These are phyloP conservation scores for Noctua janthina DNA, from an alignment of 2,888 invertebrate genomes.

Conservation along the genomic window DNA sequence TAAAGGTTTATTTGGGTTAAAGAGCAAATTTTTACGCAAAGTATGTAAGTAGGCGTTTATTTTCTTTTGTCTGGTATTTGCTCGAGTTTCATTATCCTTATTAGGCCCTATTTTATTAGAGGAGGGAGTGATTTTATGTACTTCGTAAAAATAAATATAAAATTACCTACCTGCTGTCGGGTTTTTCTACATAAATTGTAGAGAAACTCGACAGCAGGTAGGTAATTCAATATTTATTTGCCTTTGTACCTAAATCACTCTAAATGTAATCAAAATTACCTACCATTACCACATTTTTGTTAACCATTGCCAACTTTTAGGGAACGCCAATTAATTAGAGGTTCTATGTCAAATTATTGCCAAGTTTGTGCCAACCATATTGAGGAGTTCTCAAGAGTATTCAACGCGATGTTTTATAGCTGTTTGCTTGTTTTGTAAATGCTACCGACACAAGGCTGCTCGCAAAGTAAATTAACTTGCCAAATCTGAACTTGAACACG, in stretches of 20 bases:
- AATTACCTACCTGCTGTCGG: background rate
- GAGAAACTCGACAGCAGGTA: too few relatives aligned
- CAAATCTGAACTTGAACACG: slow-evolving; percentile 64
- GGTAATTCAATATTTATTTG: background rate
- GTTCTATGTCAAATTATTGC: slow-evolving; percentile 14
- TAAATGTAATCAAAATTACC: background rate
- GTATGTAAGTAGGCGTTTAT: slow-evolving; percentile 15
- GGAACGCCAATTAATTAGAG: slow-evolving; percentile 11
- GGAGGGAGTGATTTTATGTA: background rate
- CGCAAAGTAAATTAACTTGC: slow-evolving; percentile 57
- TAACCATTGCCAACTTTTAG: background rate
- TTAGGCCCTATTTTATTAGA: background rate
- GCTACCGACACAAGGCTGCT: slow-evolving; percentile 60
- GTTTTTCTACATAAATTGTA: too few relatives aligned
- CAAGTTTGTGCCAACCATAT: slow-evolving; percentile 37
- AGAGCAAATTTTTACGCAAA: slow-evolving; percentile 30
- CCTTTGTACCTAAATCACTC: background rate
- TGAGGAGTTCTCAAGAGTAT: slow-evolving; percentile 43
- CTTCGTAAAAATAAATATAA: background rate
- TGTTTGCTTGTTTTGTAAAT: slow-evolving; percentile 63
- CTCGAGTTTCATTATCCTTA: slow-evolving; percentile 1
- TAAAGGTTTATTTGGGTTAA: slow-evolving; percentile 44
- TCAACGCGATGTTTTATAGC: slow-evolving; percentile 64
- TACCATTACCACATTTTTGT: slow-evolving; percentile 1
- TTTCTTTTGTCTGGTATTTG: slow-evolving; percentile 12